Base-by-base conservation (phyloP, 2,797 vertebrate genomes). In the Moxostoma hubbsi region DNA sequence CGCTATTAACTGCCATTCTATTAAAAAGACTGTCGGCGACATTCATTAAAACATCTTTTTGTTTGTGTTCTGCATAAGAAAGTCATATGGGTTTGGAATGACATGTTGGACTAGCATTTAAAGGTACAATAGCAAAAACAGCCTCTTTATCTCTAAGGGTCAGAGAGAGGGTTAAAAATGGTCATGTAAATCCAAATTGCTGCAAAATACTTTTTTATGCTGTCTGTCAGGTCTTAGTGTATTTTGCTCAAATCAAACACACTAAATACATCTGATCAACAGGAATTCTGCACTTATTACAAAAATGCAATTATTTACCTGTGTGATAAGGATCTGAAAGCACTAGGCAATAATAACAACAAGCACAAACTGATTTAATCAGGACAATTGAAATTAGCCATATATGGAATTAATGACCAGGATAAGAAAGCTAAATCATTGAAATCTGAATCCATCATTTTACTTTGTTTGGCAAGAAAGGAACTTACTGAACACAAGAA, bases 391-490 rank as follows among this genome's bases (percentile, higher is more conserved):
- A 83, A 85, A 77, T 81, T 53, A 69, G 66, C 66, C 69, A 9
- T 82, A 81, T 81, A 84, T 70, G 72, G 77, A 36, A 11, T 24
- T 24, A 11, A 10, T 69, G 64, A 64, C 75, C 80, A 76, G 68
- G 18, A 81, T 51, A 49, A 58, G 78, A 62, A 68, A 74, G 72
- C 70, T 18, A 77, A 81, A 80, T 59, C 70, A 66, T 18, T n/a
- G 86, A 78, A 74, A 83, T 85, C 45, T 74, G 72, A 81, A 86
- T 77, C 45, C 75, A 79, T 54, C 53, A 67, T 63, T 84, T 79
- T 82, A 85, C 65, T 79, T 83, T 75, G 62, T 47, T 69, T 86
- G 80, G 77, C 79, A 81, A 74, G 75, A 53, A 50, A 70, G 49
- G 18, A 9, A 70, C 62, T 76, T 83, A 83, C 75, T 75, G 81